phyloP scores from a whole-genome alignment of 2,888 invertebrate species.

The Automeris io region DNA sequence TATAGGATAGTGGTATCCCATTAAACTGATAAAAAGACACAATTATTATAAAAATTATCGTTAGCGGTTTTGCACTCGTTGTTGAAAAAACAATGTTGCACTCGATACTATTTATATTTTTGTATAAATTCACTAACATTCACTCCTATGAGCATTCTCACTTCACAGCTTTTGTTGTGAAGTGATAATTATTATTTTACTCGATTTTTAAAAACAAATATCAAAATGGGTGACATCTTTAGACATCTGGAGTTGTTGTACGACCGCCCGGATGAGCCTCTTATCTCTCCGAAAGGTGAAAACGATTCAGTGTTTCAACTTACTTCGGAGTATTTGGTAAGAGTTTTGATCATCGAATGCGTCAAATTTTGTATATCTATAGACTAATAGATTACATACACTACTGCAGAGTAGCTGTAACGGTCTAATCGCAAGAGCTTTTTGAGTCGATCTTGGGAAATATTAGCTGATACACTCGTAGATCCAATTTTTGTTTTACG shows the following conservation, averaged over 20 bases:
- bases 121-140: slow-evolving; percentile 31
- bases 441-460: no score
- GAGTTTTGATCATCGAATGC: no score
- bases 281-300: slow-evolving; percentile 80
- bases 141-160: slow-evolving; percentile 29
- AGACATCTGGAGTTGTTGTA: slow-evolving; percentile 61
- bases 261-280: slow-evolving; percentile 79
- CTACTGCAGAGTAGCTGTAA: no score
- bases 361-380: no score
- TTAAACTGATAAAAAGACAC: not conserved
- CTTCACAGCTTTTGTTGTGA: slow-evolving; percentile 64
- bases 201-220: slow-evolving; percentile 13
- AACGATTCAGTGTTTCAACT: slow-evolving; percentile 78
- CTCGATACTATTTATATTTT: slow-evolving; percentile 16
- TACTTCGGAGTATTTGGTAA: slow-evolving; percentile 79
- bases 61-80: slow-evolving; percentile 42
- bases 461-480: no score
- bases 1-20: not conserved
- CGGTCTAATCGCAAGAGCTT: no score
- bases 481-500: no score
- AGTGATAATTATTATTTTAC: slow-evolving; percentile 33
- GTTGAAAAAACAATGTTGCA: slow-evolving; percentile 22
- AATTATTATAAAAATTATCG: no score
- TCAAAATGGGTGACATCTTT: slow-evolving; percentile 37
- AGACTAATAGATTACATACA: no score